Percentiles rank a stretch among this genome's conserved stretches.
phyloP scores from a whole-genome alignment of 2,113 vertebrate species.

The Pan troglodytes region NHGRI_mPanTro3-v2.1_pri NC_072398.2:142476501-142477000 shows the following conservation, averaged over 20 bases:
- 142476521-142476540: background rate
- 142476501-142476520: background rate
- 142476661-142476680: background rate
- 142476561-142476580: background rate
- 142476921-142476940: background rate
- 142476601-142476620: background rate
- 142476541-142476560: background rate
- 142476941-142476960: background rate
- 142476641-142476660: background rate
- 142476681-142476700: background rate
- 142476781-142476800: background rate
- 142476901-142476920: background rate
- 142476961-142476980: background rate
- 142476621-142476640: background rate
- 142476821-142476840: background rate
- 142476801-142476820: background rate
- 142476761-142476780: background rate
- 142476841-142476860: background rate
- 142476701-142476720: background rate
- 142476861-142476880: background rate
- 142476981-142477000: background rate
- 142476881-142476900: background rate
- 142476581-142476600: background rate
- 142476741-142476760: background rate
- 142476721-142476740: background rate